Conservation (phyloP, 2,888 invertebrate genomes). For the Pyrrhia umbra region DNA sequence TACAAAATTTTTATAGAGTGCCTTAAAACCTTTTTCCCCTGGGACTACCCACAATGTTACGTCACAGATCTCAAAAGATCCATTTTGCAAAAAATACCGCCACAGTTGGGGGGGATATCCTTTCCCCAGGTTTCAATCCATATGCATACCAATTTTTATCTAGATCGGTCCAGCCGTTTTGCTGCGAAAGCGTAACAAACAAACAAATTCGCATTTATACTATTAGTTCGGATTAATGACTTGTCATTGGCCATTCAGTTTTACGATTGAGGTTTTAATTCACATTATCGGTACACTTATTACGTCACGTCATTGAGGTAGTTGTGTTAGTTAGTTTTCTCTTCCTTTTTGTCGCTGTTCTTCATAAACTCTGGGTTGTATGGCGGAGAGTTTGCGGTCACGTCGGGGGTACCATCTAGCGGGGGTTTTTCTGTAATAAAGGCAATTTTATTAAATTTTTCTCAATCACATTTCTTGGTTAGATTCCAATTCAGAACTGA, state of each 20-base stretch:
- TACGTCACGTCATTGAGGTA: slow-evolving; percentile 11
- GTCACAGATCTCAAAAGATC: no score
- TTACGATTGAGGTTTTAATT: background rate
- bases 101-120: no score
- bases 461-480: background rate
- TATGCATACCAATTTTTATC: no score
- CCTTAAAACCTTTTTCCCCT: no score
- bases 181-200: no score
- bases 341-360: slow-evolving; percentile 2
- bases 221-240: background rate
- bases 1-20: no score
- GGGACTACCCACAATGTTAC: no score
- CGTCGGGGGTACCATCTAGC: background rate
- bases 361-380: slow-evolving; percentile 59
- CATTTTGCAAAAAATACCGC: no score
- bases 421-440: slow-evolving; percentile 39
- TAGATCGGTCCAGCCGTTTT: no score
- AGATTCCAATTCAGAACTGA: background rate
- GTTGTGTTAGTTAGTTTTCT: slow-evolving; percentile 16
- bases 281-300: background rate
- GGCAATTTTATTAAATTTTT: background rate
- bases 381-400: slow-evolving; percentile 34
- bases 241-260: background rate
- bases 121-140: no score
- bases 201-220: background rate